Base-by-base conservation (phyloP, 2,888 invertebrate species). In the Colletes collaris region DNA sequence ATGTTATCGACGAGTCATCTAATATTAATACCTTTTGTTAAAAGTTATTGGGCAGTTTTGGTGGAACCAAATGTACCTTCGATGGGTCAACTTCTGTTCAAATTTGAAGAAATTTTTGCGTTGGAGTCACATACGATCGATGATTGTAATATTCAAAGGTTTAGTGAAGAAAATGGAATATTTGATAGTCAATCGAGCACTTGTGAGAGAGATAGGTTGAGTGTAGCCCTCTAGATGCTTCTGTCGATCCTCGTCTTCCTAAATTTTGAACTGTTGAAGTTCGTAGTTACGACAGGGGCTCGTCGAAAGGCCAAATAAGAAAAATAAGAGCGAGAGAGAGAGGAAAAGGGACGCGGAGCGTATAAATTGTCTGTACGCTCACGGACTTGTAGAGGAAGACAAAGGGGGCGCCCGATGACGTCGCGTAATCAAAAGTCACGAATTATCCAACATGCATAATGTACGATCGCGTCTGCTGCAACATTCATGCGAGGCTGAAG, bases 401-500 rank as follows among this genome's bases (percentile, higher is more conserved):
- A 87, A 86, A 83, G 73, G 78, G 75, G 77, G 73, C 72, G 66
- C 58, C 84, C 81, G 88, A 89, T 87, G 89, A 89, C 87, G 85
- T 86, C 83, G 84, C 86, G 85, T 86, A 88, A 90, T 88, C 87
- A 87, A 87, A 88, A 89, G 88, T 88, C 88, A 88, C 86, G 88
- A 89, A 89, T 90, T 88, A 88, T 86, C 85, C 82, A 56, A 66
- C 83, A 87, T 88, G 87, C 84, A 88, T 90, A 84, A 89, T 88
- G 80, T 83, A 89, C 83, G 80, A 79, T 70, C 78, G 72, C 64
- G 68, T 71, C 86, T 85, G 77, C 82, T 87, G 83, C 83, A 88
- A 87, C 85, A 86, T 87, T 87, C 87, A 85, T 87, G 83, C 65
- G 76, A 71, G 58, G 16, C 60, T 58, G 71, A 67, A 67, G 59